Evolutionary conservation across 2,888 invertebrate species (phyloP), one percentile per base, ranked within the genome.

Genomic region (Nephrotoma guestfalica): DNA sequence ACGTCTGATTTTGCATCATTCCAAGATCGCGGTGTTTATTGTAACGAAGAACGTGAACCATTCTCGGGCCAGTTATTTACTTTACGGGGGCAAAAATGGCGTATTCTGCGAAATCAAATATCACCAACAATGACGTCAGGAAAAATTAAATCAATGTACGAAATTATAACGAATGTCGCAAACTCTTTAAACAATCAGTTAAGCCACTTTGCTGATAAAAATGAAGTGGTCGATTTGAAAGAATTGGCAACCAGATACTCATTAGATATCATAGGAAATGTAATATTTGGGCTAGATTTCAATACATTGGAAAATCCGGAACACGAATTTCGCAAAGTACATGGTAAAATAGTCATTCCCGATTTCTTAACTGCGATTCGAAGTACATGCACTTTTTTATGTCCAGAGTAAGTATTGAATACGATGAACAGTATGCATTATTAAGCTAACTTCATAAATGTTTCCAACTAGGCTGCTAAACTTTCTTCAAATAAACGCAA

Each of bases 41-140:
- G 91, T 86, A 94, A 94, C 87, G 94, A 94, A 86, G 90, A 92
- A 15, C 92, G 93, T 30, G 94, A 95, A 90, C 94, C 93, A 0
- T 88, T 95, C 47, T 93, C 94, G 5, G 93, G 92, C 0, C 94
- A 94, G 89, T 89, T 95, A 5, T 94, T 95, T 88, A 92, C 93
- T 87, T 89, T 93, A 84, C 91, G 92, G 86, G 94, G 94, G 0
- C 90, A 92, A 7, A 92, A 93, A 86, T 96, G 96, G 95, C 94
- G 93, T 89, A 92, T 91, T 86, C 90, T 95, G 41, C 92, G 95
- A n/a, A 88, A 92, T 0, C 94, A 94, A 88, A 90, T 95, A 89
- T 93, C 95, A 0, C 94, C 95, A 0, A 93, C 94, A 0, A 96
- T 95, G 89, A 93, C 95, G 0, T 93, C 94, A 0, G 94, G 94